Percentiles rank a stretch among this genome's conserved stretches.
phyloP scores from a whole-genome alignment of 2,797 vertebrate genomes.

The Melanotaenia nigrans region DNA sequence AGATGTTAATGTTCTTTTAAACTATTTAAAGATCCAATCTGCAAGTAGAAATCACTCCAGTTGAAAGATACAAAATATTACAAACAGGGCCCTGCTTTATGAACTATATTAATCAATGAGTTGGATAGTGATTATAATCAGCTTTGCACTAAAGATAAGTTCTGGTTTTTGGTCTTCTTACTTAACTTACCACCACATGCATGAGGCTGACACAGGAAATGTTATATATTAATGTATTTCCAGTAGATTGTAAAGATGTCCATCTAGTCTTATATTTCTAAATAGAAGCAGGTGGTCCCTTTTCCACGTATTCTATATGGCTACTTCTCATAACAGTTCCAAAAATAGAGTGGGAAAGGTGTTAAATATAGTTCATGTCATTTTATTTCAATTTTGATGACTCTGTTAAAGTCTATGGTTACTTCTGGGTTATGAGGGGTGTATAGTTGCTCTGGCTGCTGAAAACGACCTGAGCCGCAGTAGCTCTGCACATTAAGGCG shows the following conservation, averaged over 20 bases:
- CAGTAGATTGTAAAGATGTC: slow-evolving; percentile 18
- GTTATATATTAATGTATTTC: background rate
- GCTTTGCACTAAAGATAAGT: background rate
- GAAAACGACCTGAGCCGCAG: slow-evolving; percentile 59
- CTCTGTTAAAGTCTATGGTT: slow-evolving; percentile 75
- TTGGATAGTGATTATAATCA: background rate
- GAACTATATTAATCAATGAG: background rate
- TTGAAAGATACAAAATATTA: background rate
- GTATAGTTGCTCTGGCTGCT: slow-evolving; percentile 63
- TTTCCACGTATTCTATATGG: slow-evolving; percentile 45
- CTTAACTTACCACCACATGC: background rate
- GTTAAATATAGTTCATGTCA: slow-evolving; percentile 78
- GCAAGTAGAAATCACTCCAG: background rate
- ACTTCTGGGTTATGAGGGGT: slow-evolving; percentile 67
- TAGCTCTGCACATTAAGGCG: slow-evolving; percentile 64
- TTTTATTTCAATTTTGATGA: slow-evolving; percentile 81
- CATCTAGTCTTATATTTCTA: slow-evolving; percentile 50
- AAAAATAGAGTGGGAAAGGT: slow-evolving; percentile 74
- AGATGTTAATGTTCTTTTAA: no score
- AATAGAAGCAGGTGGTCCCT: slow-evolving; percentile 69
- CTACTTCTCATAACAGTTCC: slow-evolving; percentile 62
- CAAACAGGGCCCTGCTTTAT: background rate
- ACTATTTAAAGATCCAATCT: no score
- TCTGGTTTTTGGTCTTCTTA: background rate
- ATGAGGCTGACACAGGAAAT: background rate